These are phyloP conservation scores for Thalassoma bifasciatum DNA, from an alignment of 2,113 vertebrate species.

Conservation along the genomic window DNA sequence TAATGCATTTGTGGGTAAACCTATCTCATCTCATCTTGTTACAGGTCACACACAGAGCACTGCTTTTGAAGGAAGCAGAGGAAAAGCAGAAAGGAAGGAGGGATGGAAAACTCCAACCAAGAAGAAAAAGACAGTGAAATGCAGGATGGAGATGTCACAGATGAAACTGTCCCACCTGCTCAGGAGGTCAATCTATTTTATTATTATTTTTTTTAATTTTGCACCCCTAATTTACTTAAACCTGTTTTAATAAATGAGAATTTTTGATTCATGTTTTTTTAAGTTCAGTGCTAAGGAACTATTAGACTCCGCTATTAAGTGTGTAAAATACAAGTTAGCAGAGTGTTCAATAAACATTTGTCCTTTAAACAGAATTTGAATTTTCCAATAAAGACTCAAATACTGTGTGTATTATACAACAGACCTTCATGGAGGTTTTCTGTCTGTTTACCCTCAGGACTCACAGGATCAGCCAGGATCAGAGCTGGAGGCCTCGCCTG, in stretches of 20 bases:
- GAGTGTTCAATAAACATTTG: not conserved
- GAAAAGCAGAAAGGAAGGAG: slow-evolving; percentile 1
- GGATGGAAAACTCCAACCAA: not conserved
- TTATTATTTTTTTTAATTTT: not conserved
- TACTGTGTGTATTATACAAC: too few species aligned
- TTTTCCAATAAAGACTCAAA: not conserved
- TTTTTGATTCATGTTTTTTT: not conserved
- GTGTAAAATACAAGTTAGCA: not conserved
- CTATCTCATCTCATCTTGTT: too few species aligned
- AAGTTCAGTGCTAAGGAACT: not conserved
- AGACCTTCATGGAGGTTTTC: not conserved
- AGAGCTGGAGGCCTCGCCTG: not conserved
- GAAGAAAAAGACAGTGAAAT: not conserved
- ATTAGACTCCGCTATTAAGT: not conserved
- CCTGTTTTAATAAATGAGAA: too few species aligned
- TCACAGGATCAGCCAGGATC: slow-evolving; percentile 32
- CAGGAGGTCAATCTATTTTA: slow-evolving; percentile 27
- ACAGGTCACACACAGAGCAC: slow-evolving; percentile 56
- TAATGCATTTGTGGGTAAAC: too few species aligned
- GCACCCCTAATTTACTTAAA: not conserved
- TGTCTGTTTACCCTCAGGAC: not conserved
- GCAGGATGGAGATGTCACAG: slow-evolving; percentile 6
- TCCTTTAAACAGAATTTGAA: fast-evolving
- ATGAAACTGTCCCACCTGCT: not conserved
- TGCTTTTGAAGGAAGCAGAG: not conserved